phyloP scores from a whole-genome alignment of 2,113 vertebrate genomes.

The Hipposideros armiger region DNA sequence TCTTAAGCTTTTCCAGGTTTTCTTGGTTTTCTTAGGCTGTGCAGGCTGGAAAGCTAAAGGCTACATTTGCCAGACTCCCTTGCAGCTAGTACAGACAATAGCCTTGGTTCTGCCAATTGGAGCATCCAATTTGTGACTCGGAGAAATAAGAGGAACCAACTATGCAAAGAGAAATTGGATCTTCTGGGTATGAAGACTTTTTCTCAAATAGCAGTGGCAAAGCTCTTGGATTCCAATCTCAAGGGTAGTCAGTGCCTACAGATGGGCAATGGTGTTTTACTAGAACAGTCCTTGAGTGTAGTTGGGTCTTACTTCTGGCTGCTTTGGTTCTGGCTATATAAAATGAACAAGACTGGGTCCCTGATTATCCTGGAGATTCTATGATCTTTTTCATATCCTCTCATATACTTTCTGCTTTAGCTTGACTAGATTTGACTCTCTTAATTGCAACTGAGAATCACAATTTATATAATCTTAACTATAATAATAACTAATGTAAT shows the following conservation, averaged over 20 bases:
- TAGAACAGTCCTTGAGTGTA: neutral
- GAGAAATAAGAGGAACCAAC: neutral
- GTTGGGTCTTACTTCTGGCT: neutral
- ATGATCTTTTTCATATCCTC: neutral
- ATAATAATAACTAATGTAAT: neutral
- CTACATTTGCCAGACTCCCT: neutral
- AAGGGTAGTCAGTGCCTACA: neutral
- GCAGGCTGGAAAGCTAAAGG: neutral
- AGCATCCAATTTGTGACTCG: neutral
- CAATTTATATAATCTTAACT: neutral
- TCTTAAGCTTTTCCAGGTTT: neutral
- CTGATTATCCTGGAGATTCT: neutral
- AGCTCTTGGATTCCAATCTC: neutral
- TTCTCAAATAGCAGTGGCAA: neutral
- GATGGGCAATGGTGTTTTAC: neutral
- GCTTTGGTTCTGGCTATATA: neutral
- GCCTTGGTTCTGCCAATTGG: neutral
- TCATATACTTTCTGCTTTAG: neutral
- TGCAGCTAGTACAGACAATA: neutral
- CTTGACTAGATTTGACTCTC: neutral
- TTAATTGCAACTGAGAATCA: neutral
- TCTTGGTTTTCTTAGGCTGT: neutral
- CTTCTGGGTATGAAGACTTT: neutral
- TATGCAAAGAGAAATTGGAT: neutral
- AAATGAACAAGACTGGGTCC: neutral